Base-by-base conservation (phyloP, 2,888 invertebrate genomes). In the Amiota minor region DNA sequence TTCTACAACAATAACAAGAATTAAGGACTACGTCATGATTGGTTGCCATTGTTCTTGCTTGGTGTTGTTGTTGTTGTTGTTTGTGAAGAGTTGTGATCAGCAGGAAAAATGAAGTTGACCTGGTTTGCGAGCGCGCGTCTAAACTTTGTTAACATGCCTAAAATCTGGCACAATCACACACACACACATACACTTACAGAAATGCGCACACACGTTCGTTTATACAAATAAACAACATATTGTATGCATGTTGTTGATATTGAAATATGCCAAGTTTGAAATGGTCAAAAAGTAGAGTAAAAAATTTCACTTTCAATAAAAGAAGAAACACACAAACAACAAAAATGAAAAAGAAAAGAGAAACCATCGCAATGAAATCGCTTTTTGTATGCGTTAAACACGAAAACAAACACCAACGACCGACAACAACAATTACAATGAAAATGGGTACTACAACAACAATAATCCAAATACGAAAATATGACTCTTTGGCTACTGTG, bases 21-120 rank as follows among this genome's bases (percentile, higher is more conserved):
- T 18, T 45, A 65, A 45, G 2, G n/a, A 53, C 53, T 18, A 10
- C 20, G n/a, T 20, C 55, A 55, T 12, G n/a, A 68, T 70, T 71
- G 75, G 70, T 74, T 76, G 75, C 74, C 75, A 49, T 70, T 75
- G 62, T 70, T 72, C 64, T 64, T 76, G 75, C n/a, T 69, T 62
- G 59, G 64, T 61, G 62, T 64, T 72, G 73, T 74, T 75, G 76
- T 62, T 62, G 74, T 67, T 75, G 79, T 74, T 79, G 76, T 45
- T 18, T 9, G 59, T 59, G 59, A 35, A 35, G 35, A 14, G 56
- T 50, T 61, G 47, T 73, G 74, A 76, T 83, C 83, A 83, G 77
- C 76, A 84, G 80, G 76, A 83, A 76, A 86, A 86, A 86, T 85
- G 80, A 81, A 85, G 84, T 85, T 85, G 85, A 86, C 86, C 85